Conservation (phyloP, 2,888 invertebrate genomes). For the Lasius platythorax region DNA sequence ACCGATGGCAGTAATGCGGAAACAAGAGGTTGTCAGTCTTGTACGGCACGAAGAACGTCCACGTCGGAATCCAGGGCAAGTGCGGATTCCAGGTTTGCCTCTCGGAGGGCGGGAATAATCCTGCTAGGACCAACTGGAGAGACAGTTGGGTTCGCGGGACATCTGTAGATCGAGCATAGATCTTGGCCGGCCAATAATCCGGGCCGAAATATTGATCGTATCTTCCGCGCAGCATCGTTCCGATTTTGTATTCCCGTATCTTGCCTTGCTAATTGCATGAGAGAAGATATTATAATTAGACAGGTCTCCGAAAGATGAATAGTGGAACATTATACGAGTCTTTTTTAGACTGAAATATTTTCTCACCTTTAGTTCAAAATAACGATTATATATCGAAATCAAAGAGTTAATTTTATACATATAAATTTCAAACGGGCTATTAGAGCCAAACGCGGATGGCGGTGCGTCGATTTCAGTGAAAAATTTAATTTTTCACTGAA, state of each 20-base stretch:
- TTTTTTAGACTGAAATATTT: background rate
- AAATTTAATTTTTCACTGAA: no score
- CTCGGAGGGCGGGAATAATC: conserved; percentile 86
- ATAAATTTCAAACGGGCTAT: no score
- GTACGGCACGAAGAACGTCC: conserved; percentile 86
- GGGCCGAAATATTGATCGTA: conserved; percentile 81
- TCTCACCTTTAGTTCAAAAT: background rate
- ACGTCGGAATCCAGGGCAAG: conserved; percentile 87
- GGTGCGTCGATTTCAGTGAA: no score
- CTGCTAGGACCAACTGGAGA: conserved; percentile 87
- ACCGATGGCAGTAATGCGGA: conserved; percentile 80
- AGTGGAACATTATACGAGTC: background rate
- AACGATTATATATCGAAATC: background rate
- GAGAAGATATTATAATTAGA: conserved; percentile 13
- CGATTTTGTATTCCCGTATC: conserved; percentile 82
- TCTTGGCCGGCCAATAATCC: conserved; percentile 79
- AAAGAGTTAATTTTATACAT: background rate
- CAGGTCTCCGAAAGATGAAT: background rate
- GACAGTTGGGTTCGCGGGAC: conserved; percentile 88
- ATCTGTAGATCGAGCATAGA: conserved; percentile 86
- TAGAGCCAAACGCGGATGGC: no score
- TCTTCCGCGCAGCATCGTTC: conserved; percentile 80
- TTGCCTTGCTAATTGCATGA: conserved; percentile 78
- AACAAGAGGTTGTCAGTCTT: conserved; percentile 82
- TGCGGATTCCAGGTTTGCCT: conserved; percentile 84